Evolutionary conservation across 1,140 invertebrate genomes (phyloP), one percentile per base, ranked within the genome.

Genomic region (Penaeus vannamei): DNA sequence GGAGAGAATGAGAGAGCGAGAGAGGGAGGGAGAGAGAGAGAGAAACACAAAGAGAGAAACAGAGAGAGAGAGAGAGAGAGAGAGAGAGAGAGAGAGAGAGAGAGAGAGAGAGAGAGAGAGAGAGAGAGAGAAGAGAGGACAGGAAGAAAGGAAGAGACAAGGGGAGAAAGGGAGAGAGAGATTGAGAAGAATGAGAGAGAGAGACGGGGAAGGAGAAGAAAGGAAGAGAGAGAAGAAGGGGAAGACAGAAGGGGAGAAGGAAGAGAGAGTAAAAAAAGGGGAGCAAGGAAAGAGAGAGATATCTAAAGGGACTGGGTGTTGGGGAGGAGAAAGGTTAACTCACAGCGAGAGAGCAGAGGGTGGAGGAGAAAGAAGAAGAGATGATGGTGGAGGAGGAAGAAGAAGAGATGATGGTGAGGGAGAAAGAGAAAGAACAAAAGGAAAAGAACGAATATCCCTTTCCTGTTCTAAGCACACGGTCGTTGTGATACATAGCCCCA

Each of bases 41-140:
- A n/a, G n/a, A 64, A n/a, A n/a, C 17, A 64, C 17, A n/a, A 64
- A 64, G 62, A n/a, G n/a, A n/a, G n/a, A n/a, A n/a, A n/a, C n/a
- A n/a, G n/a, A n/a, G n/a, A n/a, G n/a, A n/a, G n/a, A n/a, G n/a
- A 64, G 62, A n/a, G n/a, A 64, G 62, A n/a, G n/a, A 64, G 62
- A n/a, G n/a, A 64, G 62, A n/a, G n/a, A n/a, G 62, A n/a, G n/a
- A 64, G 62, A n/a, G n/a, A 64, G 62, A n/a, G n/a, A 64, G 62
- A n/a, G n/a, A n/a, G 62, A 19, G 62, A 64, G n/a, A n/a, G 62
- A 64, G n/a, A n/a, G 62, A 64, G n/a, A n/a, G 62, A 64, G n/a
- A n/a, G 62, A 64, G 62, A n/a, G 62, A 64, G n/a, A n/a, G 62
- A 64, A 64, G 62, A n/a, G n/a, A 64, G 62, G 62, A 64, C n/a